A percentile compares a stretch with the other conserved stretches of the same genome.
phyloP scores from a whole-genome alignment of 2,113 vertebrate genomes.

The Condylura cristata region DNA sequence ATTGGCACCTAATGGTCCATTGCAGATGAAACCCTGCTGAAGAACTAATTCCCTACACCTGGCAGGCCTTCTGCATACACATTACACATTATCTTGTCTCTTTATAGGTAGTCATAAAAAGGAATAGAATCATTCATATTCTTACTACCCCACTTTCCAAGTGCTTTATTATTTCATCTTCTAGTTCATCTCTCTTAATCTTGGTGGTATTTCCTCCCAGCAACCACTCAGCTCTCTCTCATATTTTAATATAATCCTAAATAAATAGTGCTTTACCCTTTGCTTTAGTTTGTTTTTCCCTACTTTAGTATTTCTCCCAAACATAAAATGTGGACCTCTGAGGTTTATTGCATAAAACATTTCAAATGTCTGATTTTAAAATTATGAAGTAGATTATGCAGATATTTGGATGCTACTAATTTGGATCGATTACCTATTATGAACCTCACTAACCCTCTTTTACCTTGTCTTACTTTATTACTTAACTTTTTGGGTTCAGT shows the following conservation, averaged over 20 bases:
- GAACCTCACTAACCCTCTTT: background rate
- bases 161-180: slow-evolving; percentile 20
- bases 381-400: background rate
- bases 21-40: background rate
- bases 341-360: background rate
- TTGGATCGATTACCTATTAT: slow-evolving; percentile 57
- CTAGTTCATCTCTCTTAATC: background rate
- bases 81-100: background rate
- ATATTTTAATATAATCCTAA: background rate
- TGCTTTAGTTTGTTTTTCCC: slow-evolving; percentile 3
- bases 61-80: background rate
- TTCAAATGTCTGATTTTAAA: background rate
- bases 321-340: background rate
- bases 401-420: slow-evolving; percentile 45
- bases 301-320: background rate
- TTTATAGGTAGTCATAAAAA: background rate
- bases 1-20: background rate
- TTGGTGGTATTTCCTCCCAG: background rate
- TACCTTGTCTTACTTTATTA: slow-evolving; percentile 65
- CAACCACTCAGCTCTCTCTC: background rate
- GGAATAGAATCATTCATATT: background rate
- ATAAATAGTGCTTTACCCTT: background rate
- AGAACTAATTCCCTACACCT: background rate
- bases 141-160: background rate
- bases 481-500: slow-evolving; percentile 74